Evolutionary conservation across 2,888 invertebrate genomes (phyloP).

Genomic region (Melinaea marsaeus): DNA sequence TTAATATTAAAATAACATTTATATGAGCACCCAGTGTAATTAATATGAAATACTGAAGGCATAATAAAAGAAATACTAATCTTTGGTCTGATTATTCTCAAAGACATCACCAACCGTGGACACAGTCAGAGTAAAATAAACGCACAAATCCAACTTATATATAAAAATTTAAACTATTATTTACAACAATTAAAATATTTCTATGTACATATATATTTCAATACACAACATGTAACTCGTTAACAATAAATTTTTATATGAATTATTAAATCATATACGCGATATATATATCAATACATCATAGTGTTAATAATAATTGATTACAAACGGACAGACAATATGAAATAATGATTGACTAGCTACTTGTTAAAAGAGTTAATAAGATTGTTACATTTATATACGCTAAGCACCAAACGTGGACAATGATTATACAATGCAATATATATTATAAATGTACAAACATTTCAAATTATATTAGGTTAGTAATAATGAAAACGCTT

Average conservation of each 20-base stretch:
- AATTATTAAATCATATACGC: slow-evolving; percentile 20
- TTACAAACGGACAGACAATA: not conserved
- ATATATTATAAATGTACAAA: no score
- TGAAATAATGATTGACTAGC: not conserved
- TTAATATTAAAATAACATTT: not conserved
- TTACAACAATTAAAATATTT: slow-evolving; percentile 70
- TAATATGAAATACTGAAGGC: slow-evolving; percentile 8
- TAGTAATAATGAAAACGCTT: no score
- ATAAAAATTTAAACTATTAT: slow-evolving; percentile 68
- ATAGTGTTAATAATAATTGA: not conserved
- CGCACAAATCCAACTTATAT: slow-evolving; percentile 35
- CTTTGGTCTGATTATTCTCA: slow-evolving; percentile 67
- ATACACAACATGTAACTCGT: slow-evolving; percentile 63
- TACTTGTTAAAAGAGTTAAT: not conserved
- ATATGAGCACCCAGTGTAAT: not conserved
- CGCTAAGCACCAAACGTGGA: slow-evolving; percentile 31
- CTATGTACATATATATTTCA: slow-evolving; percentile 61
- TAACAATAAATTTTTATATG: slow-evolving; percentile 44
- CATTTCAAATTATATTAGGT: no score
- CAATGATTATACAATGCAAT: slow-evolving; percentile 13
- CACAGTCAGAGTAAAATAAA: slow-evolving; percentile 18
- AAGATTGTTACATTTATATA: not conserved
- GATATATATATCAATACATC: slow-evolving; percentile 12
- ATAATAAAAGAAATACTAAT: slow-evolving; percentile 51
- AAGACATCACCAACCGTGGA: slow-evolving; percentile 34